Percentiles rank a stretch among this genome's conserved stretches.
Evolutionary conservation across 2,888 invertebrate genomes (phyloP).

Genomic region (Chironomus tentans): DNA sequence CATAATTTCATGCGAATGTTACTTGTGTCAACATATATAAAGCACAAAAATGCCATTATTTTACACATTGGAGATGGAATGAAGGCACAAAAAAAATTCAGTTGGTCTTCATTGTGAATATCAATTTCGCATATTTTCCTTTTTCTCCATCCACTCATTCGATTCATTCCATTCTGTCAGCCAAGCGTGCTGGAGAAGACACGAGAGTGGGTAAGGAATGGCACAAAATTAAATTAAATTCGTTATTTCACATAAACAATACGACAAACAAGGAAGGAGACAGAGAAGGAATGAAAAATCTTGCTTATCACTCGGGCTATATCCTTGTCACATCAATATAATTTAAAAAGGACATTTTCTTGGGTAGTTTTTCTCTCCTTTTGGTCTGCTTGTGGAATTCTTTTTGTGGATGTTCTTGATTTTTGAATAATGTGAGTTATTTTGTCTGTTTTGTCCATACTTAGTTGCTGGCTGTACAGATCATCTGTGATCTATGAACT

Average conservation of each 20-base stretch:
- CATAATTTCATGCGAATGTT: not conserved
- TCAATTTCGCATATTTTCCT: constrained; percentile 12
- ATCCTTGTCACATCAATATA: constrained; percentile 22
- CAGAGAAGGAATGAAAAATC: not conserved
- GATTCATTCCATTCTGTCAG: not conserved
- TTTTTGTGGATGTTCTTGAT: not conserved
- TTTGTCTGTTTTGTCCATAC: no score
- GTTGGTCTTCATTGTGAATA: constrained; percentile 1
- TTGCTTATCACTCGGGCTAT: constrained; percentile 18
- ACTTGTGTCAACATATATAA: not conserved
- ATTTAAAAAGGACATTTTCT: constrained; percentile 20
- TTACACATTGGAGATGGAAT: not conserved
- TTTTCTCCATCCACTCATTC: not conserved
- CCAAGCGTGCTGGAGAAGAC: not conserved
- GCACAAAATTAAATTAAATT: constrained; percentile 21
- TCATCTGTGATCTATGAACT: no score
- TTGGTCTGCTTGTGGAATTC: not conserved
- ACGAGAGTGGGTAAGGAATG: no score
- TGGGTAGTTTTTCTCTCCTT: not conserved
- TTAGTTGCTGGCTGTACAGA: no score
- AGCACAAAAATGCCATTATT: not conserved
- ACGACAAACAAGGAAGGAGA: constrained; percentile 15
- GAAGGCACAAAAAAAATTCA: not conserved
- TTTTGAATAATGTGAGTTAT: no score
- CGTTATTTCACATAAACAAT: constrained; percentile 20